Conservation (phyloP, 2,113 vertebrate genomes). For the Cyprinodon variegatus region DNA sequence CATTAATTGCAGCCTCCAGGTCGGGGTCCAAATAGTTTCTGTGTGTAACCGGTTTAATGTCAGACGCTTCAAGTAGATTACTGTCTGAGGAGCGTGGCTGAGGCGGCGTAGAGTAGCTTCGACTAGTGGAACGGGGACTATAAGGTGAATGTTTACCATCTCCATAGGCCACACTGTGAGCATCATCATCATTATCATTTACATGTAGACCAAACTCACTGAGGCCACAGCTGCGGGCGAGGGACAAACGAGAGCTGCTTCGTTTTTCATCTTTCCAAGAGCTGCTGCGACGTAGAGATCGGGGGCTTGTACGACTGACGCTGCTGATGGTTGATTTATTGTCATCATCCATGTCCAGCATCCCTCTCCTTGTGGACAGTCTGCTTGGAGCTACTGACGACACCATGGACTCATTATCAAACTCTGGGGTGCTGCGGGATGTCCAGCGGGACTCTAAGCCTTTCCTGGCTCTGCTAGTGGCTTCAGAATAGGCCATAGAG, state of each 20-base stretch:
- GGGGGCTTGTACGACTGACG: constrained; percentile 84
- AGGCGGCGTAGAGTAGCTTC: constrained; percentile 89
- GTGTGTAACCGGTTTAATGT: constrained; percentile 78
- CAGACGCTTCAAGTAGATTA: constrained; percentile 48
- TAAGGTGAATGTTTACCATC: constrained; percentile 75
- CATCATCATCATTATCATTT: constrained; percentile 79
- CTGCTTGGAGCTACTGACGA: constrained; percentile 84
- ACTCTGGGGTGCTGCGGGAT: constrained; percentile 78
- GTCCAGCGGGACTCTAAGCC: constrained; percentile 89
- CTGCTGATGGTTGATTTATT: constrained; percentile 83
- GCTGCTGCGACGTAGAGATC: constrained; percentile 79
- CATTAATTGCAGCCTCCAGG: constrained; percentile 93
- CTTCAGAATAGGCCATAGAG: constrained; percentile 85
- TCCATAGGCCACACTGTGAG: constrained; percentile 76
- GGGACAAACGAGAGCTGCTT: constrained; percentile 79
- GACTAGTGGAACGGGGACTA: constrained; percentile 83
- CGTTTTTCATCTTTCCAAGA: constrained; percentile 83
- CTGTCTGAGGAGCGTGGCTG: constrained; percentile 76
- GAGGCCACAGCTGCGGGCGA: constrained; percentile 84
- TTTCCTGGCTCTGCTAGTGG: constrained; percentile 80
- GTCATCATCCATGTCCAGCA: constrained; percentile 82
- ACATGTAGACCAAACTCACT: constrained; percentile 80
- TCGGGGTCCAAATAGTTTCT: constrained; percentile 93
- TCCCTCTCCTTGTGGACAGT: constrained; percentile 79
- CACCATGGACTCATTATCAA: constrained; percentile 82